Percentiles rank a stretch among this genome's conserved stretches.
Conservation (phyloP, 2,113 vertebrate genomes). For the Phyllostomus discolor region DNA sequence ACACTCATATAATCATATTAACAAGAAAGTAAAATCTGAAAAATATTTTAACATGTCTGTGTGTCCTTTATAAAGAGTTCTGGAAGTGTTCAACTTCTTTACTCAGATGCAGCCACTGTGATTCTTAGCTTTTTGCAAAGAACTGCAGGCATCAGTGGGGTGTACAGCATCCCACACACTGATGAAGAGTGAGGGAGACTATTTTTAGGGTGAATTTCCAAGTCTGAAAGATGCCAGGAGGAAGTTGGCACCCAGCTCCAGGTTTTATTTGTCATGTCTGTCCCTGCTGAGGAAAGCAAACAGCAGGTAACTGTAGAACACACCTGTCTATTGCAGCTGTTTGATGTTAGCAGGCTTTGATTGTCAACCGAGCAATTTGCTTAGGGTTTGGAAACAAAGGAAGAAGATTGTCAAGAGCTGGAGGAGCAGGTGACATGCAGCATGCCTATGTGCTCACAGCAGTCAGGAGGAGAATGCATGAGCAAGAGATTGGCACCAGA, state of each 20-base stretch:
- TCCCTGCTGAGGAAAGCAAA: constrained; percentile 60
- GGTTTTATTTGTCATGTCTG: constrained; percentile 56
- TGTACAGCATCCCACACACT: neutral
- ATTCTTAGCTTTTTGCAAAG: neutral
- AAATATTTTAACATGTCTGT: neutral
- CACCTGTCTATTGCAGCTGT: constrained; percentile 68
- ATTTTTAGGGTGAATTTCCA: constrained; percentile 45
- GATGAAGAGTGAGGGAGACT: neutral
- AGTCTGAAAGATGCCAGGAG: constrained; percentile 13
- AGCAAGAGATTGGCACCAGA: constrained; percentile 46
- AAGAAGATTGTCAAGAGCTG: constrained; percentile 53
- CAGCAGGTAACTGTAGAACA: constrained; percentile 66
- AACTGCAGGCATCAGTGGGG: neutral
- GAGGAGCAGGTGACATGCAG: constrained; percentile 48
- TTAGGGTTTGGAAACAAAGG: constrained; percentile 71
- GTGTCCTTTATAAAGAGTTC: neutral
- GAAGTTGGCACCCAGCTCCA: constrained; percentile 41
- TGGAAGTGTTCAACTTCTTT: neutral
- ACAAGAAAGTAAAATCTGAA: constrained; percentile 31
- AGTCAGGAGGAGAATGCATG: constrained; percentile 7
- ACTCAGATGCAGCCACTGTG: neutral
- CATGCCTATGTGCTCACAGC: constrained; percentile 52
- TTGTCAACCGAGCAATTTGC: constrained; percentile 70
- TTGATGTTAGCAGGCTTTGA: constrained; percentile 66
- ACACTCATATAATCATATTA: neutral